phyloP scores from a whole-genome alignment of 2,113 vertebrate species.

The Progne subis region DNA sequence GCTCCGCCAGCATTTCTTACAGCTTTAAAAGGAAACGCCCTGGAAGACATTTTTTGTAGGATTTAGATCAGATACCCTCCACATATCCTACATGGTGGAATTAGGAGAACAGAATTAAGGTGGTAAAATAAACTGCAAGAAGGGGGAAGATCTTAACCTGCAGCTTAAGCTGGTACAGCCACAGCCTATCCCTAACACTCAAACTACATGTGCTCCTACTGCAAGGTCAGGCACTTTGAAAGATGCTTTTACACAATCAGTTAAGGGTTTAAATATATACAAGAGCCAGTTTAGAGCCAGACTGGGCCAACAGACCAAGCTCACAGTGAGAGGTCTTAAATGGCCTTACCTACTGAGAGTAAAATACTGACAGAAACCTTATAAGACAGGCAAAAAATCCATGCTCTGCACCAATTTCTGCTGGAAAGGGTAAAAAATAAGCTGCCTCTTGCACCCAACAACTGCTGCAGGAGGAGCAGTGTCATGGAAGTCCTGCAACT shows the following conservation, averaged over 20 bases:
- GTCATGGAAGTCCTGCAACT: background rate
- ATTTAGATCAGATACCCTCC: background rate
- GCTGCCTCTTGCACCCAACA: background rate
- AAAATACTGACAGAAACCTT: rapidly evolving
- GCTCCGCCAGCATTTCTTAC: background rate
- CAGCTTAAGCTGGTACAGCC: background rate
- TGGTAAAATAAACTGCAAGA: background rate
- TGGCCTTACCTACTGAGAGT: background rate
- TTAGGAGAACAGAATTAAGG: background rate
- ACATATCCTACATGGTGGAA: background rate
- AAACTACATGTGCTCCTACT: rapidly evolving
- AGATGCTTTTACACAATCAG: background rate
- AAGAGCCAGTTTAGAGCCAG: background rate
- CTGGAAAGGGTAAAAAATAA: background rate
- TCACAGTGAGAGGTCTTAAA: background rate
- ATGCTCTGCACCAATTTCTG: background rate
- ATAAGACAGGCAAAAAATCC: background rate
- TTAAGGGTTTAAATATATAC: background rate
- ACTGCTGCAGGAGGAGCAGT: rapidly evolving
- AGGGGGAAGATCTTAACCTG: background rate
- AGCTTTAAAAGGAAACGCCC: background rate
- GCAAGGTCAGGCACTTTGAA: background rate
- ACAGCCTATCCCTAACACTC: background rate
- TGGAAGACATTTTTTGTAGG: background rate
- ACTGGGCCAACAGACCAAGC: background rate